Evolutionary conservation across 2,113 vertebrate genomes (phyloP).

Genomic region (Corynorhinus townsendii): DNA sequence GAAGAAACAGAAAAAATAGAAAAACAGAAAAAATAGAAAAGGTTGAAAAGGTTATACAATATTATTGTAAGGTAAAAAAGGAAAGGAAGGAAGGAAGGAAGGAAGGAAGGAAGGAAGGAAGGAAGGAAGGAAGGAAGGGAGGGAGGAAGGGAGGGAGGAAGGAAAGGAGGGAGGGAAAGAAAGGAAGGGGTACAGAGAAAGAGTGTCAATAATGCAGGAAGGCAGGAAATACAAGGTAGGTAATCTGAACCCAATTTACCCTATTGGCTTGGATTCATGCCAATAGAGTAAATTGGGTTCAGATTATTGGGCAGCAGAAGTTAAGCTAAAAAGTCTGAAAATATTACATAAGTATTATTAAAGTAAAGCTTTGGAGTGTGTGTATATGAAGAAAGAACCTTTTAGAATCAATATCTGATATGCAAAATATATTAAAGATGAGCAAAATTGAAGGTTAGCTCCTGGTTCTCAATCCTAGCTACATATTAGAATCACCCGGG

Average conservation of each 20-base stretch:
- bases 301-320: neutral
- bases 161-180: too few species aligned
- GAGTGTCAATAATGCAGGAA: neutral
- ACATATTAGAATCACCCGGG: neutral
- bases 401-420: neutral
- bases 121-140: too few species aligned
- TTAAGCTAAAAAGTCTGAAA: conserved; percentile 30
- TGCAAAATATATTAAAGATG: conserved; percentile 41
- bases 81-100: too few species aligned
- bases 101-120: too few species aligned
- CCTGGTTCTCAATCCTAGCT: neutral
- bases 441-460: neutral
- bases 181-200: neutral
- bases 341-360: conserved; percentile 7
- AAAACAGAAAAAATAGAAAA: neutral
- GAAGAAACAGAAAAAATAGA: neutral
- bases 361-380: conserved; percentile 11
- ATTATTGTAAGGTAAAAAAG: neutral
- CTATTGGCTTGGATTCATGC: neutral
- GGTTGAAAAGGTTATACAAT: neutral
- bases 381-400: neutral
- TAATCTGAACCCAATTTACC: too few species aligned
- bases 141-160: too few species aligned
- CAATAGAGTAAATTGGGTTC: neutral
- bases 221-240: neutral